Percentiles rank a stretch among this genome's conserved stretches.
phyloP scores from a whole-genome alignment of 2,797 vertebrate genomes.

The Chlorospingus semifuscus region DNA sequence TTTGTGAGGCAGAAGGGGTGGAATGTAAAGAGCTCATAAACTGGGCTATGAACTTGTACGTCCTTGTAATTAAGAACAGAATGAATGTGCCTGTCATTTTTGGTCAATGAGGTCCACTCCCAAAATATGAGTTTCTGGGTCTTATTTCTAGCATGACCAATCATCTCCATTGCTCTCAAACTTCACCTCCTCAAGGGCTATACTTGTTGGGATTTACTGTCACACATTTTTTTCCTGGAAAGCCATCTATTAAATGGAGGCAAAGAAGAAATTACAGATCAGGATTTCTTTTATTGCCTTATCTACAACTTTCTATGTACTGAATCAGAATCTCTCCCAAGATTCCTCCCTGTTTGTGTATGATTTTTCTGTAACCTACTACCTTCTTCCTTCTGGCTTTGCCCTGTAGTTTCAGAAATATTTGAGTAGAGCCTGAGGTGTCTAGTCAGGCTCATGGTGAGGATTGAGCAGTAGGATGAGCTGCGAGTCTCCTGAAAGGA shows the following conservation, averaged over 20 bases:
- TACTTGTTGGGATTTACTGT: neutral
- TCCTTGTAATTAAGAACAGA: neutral
- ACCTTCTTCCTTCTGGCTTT: neutral
- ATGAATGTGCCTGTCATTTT: neutral
- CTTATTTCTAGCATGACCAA: neutral
- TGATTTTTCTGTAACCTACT: neutral
- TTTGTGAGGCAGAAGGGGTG: neutral
- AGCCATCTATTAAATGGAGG: neutral
- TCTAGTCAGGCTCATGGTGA: neutral
- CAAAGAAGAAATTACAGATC: neutral
- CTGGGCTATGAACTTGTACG: neutral
- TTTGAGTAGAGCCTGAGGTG: neutral
- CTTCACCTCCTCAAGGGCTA: neutral
- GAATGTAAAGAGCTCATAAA: neutral
- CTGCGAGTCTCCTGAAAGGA: neutral
- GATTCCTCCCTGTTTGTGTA: neutral
- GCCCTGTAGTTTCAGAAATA: neutral
- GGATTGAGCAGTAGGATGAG: neutral
- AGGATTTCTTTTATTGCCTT: neutral
- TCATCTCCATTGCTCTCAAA: neutral
- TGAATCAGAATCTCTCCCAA: neutral
- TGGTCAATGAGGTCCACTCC: fast-evolving
- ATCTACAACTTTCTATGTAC: neutral
- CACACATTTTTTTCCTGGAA: neutral
- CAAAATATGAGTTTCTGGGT: neutral